Evolutionary conservation across 2,797 vertebrate genomes (phyloP).

Genomic region (Helarctos malayanus): DNA sequence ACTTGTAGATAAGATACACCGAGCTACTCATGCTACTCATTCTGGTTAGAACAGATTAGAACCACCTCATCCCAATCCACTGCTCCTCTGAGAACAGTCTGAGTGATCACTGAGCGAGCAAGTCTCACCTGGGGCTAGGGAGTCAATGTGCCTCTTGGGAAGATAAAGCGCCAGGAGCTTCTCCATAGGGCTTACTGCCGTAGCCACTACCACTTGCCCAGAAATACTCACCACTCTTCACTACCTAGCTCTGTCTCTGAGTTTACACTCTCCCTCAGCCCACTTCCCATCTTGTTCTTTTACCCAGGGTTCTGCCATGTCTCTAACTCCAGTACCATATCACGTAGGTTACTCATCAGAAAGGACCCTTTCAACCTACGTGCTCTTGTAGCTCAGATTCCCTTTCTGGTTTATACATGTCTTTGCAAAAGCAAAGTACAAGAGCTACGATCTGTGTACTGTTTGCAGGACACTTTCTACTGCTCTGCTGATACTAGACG

Average conservation of each 20-base stretch:
- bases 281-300: background rate
- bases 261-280: background rate
- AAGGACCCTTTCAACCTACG: constrained; percentile 79
- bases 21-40: background rate
- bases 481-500: background rate
- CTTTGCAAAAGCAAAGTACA: constrained; percentile 71
- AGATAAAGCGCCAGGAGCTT: background rate
- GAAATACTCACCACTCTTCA: background rate
- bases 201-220: background rate
- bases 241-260: background rate
- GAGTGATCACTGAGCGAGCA: background rate
- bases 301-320: background rate
- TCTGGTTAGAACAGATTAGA: constrained; percentile 66
- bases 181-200: background rate
- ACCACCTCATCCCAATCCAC: background rate
- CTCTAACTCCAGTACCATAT: background rate
- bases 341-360: background rate
- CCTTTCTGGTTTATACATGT: constrained; percentile 82
- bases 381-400: constrained; percentile 77
- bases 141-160: background rate
- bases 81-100: background rate
- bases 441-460: background rate
- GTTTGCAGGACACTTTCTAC: background rate
- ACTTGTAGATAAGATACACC: constrained; percentile 73
- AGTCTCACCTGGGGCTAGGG: background rate